Evolutionary conservation across 2,797 vertebrate genomes (phyloP).

Genomic region (Catamblyrhynchus diadema): DNA sequence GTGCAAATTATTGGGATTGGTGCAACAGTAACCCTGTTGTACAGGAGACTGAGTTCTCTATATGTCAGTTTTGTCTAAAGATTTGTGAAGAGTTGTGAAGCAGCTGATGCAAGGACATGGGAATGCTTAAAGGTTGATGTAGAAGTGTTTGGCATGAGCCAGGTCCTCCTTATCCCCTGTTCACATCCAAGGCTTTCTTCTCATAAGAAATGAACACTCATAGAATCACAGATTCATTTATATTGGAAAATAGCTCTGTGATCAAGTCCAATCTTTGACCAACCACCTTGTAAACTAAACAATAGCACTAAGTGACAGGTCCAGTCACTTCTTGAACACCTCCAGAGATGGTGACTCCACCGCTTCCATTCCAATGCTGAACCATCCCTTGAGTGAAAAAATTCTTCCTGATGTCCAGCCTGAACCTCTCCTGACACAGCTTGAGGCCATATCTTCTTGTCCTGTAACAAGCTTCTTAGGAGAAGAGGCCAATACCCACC

Average conservation of each 20-base stretch:
- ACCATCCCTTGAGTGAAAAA: background rate
- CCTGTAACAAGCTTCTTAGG: background rate
- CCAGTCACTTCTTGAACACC: background rate
- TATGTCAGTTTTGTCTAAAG: background rate
- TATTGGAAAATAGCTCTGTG: background rate
- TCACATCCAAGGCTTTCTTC: background rate
- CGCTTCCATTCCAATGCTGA: background rate
- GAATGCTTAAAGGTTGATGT: background rate
- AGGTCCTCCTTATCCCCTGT: background rate
- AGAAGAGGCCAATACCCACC: background rate
- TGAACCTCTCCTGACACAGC: background rate
- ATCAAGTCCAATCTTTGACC: background rate
- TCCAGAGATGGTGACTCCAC: background rate
- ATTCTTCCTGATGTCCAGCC: background rate
- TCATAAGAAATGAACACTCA: background rate
- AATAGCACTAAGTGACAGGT: too few relatives aligned
- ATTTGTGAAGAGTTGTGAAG: background rate
- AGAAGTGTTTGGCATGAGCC: background rate
- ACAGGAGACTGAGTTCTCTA: background rate
- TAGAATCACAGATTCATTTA: background rate
- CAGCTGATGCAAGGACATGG: background rate
- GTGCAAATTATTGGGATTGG: background rate
- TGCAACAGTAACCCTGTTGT: background rate
- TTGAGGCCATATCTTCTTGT: too few relatives aligned
- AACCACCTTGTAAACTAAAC: background rate